Evolutionary conservation across 2,888 invertebrate species (phyloP).

Genomic region (Dendrolimus pini): DNA sequence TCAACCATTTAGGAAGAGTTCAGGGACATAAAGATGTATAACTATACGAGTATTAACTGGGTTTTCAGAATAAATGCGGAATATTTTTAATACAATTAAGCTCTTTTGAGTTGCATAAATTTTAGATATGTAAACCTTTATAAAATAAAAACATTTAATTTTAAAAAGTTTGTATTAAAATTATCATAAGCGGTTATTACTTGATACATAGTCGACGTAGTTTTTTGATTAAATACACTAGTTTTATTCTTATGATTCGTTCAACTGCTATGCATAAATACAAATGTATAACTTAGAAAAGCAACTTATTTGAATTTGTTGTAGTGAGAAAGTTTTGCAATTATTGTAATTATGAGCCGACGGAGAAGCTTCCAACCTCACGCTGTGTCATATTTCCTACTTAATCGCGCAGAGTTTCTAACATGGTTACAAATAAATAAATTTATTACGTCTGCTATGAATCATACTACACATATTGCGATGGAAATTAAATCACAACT

Average conservation of each 20-base stretch:
- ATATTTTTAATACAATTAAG: too few species aligned
- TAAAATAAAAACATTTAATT: too few species aligned
- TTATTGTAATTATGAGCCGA: slow-evolving; percentile 68
- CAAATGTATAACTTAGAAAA: slow-evolving; percentile 46
- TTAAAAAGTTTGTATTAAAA: too few species aligned
- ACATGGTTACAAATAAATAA: slow-evolving; percentile 59
- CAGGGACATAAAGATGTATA: too few species aligned
- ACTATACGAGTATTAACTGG: too few species aligned
- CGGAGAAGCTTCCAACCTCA: slow-evolving; percentile 54
- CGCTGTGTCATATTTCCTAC: slow-evolving; percentile 63
- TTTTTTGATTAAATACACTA: slow-evolving; percentile 24
- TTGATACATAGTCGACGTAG: slow-evolving; percentile 14
- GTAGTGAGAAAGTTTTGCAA: slow-evolving; percentile 65
- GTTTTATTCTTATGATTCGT: slow-evolving; percentile 37
- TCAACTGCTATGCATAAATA: slow-evolving; percentile 53
- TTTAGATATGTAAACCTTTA: too few species aligned
- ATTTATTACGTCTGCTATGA: slow-evolving; percentile 48
- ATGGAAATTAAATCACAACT: slow-evolving; percentile 24
- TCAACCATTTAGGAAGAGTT: too few species aligned
- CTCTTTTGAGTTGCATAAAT: too few species aligned
- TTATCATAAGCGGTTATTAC: too few species aligned
- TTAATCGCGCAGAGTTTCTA: slow-evolving; percentile 59
- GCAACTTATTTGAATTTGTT: slow-evolving; percentile 12
- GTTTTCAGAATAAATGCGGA: too few species aligned
- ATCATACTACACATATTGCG: slow-evolving; percentile 40